Evolutionary conservation across 2,113 vertebrate species (phyloP).

Genomic region (Thalassarche chlororhynchos): DNA sequence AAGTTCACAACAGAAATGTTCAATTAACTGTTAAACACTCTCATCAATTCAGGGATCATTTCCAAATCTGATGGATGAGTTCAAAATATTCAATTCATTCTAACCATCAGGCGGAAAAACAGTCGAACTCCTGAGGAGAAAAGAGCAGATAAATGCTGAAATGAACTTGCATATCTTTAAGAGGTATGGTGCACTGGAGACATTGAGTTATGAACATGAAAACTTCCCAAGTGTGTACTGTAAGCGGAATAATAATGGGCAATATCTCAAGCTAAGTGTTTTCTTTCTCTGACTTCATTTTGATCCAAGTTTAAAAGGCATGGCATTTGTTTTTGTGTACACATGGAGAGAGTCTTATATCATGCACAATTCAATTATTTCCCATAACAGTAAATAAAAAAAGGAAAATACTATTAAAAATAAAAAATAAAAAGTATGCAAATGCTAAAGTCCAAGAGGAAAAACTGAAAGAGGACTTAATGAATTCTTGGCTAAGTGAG

Average conservation of each 20-base stretch:
- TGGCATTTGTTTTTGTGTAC: not conserved
- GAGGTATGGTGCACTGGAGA: conserved; percentile 21
- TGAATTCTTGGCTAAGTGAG: not conserved
- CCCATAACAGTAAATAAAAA: not conserved
- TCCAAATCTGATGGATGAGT: conserved; percentile 94
- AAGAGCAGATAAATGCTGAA: conserved; percentile 84
- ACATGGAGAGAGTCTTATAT: not conserved
- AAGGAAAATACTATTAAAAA: not conserved
- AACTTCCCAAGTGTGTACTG: conserved; percentile 44
- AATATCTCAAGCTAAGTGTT: not conserved
- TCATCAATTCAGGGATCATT: conserved; percentile 92
- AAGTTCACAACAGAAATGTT: conserved; percentile 86
- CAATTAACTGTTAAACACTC: conserved; percentile 92
- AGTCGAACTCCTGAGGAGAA: conserved; percentile 78
- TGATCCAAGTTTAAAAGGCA: not conserved
- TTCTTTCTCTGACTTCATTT: not conserved
- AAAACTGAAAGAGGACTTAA: not conserved
- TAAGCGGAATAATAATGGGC: conserved; percentile 23
- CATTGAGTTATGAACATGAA: conserved; percentile 64
- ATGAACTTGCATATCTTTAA: conserved; percentile 71
- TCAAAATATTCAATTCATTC: conserved; percentile 91
- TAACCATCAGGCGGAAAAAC: conserved; percentile 88
- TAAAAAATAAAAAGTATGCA: not conserved
- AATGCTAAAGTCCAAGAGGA: not conserved
- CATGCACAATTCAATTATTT: not conserved